Evolutionary conservation across 2,888 invertebrate genomes (phyloP).

Genomic region (Acleris emargana): DNA sequence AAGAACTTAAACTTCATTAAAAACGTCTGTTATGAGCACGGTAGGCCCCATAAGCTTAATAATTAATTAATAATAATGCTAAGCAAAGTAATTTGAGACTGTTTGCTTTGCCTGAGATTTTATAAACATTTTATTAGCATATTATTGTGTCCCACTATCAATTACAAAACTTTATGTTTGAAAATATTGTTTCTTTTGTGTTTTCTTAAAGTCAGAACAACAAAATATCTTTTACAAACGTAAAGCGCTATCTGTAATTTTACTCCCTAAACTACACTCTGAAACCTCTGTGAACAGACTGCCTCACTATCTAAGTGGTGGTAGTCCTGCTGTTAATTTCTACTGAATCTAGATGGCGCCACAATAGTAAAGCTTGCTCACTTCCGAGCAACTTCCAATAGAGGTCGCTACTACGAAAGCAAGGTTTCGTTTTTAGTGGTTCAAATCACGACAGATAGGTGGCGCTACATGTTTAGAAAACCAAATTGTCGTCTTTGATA

Average conservation of each 20-base stretch:
- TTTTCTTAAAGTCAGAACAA: no score
- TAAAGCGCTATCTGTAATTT: conserved; percentile 3
- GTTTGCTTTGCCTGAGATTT: no score
- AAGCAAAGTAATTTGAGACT: no score
- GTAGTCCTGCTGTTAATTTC: background rate
- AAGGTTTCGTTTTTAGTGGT: background rate
- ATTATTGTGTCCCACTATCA: no score
- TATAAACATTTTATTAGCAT: no score
- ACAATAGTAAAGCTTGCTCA: background rate
- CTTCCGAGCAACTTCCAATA: background rate
- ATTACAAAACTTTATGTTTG: no score
- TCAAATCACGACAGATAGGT: conserved; percentile 11
- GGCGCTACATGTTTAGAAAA: conserved; percentile 11
- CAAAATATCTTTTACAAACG: no score
- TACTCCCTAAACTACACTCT: background rate
- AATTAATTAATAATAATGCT: no score
- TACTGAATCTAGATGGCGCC: conserved; percentile 11
- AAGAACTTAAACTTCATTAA: no score
- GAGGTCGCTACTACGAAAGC: background rate
- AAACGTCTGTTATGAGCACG: no score
- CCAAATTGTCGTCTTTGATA: background rate
- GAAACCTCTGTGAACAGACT: background rate
- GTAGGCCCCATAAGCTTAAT: no score
- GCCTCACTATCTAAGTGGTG: background rate
- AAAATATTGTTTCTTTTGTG: no score